A percentile compares a stretch with the other conserved stretches of the same genome.
phyloP scores from a whole-genome alignment of 2,797 vertebrate genomes.

The Myotis vivesi region DNA sequence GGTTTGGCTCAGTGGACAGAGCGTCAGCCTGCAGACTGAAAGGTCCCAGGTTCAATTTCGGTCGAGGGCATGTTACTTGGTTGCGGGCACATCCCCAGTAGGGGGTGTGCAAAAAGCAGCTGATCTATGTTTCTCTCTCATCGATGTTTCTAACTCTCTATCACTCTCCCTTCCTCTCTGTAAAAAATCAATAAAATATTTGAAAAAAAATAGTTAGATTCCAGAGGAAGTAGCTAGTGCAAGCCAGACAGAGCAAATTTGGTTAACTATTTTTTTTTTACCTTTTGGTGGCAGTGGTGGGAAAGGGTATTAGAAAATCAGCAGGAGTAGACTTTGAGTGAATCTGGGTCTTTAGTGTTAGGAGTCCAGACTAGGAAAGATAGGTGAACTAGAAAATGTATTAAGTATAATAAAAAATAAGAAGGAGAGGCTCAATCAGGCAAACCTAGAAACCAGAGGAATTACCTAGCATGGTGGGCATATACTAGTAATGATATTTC shows the following conservation, averaged over 20 bases:
- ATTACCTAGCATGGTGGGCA: neutral
- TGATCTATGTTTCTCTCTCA: too few species aligned
- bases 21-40: too few species aligned
- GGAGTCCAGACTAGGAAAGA: neutral
- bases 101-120: too few species aligned
- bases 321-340: neutral
- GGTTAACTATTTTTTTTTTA: neutral
- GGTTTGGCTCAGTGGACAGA: too few species aligned
- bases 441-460: neutral
- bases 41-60: too few species aligned
- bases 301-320: neutral
- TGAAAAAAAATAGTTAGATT: constrained; percentile 47
- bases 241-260: neutral
- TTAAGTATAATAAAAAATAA: neutral
- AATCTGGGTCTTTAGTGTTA: neutral
- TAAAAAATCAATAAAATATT: too few species aligned
- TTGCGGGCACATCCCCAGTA: too few species aligned
- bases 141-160: too few species aligned
- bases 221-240: neutral
- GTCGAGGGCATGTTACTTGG: too few species aligned
- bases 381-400: neutral
- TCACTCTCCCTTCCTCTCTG: too few species aligned
- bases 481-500: neutral
- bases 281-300: neutral
- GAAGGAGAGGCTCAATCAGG: neutral